phyloP scores from a whole-genome alignment of 2,113 vertebrate species.

The Mesembrinibis cayennensis region DNA sequence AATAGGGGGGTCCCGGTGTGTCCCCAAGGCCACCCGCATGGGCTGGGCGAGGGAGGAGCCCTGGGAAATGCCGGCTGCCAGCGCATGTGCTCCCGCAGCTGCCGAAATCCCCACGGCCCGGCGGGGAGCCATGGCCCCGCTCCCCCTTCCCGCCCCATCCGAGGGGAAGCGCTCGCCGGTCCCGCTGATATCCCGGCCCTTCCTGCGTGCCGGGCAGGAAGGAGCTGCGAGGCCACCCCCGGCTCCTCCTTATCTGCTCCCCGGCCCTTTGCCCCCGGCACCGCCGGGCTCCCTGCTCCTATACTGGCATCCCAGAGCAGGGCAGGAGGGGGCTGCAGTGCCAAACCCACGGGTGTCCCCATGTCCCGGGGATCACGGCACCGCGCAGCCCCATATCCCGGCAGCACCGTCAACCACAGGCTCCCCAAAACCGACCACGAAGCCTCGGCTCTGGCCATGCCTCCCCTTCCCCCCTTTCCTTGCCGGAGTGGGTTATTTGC shows the following conservation, averaged over 20 bases:
- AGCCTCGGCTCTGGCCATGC: not conserved
- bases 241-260: constrained; percentile 50
- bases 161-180: constrained; percentile 35
- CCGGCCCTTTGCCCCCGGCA: constrained; percentile 21
- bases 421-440: not conserved
- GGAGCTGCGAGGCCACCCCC: constrained; percentile 27
- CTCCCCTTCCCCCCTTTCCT: not conserved
- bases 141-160: not conserved
- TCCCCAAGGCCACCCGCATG: not conserved
- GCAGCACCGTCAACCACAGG: accelerated
- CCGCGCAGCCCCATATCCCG: accelerated
- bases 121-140: not conserved
- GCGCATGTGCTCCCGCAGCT: not conserved
- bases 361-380: accelerated
- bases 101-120: not conserved
- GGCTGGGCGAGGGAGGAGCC: not conserved
- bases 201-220: constrained; percentile 66
- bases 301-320: not conserved
- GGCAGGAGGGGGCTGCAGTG: accelerated
- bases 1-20: accelerated
- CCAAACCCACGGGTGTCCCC: not conserved
- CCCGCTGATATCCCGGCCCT: constrained; percentile 60
- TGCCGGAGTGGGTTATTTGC: constrained; percentile 54
- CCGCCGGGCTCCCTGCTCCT: not conserved
- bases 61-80: not conserved